Base-by-base conservation (phyloP, 1,140 invertebrate species). In the Oedothorax gibbosus region DNA sequence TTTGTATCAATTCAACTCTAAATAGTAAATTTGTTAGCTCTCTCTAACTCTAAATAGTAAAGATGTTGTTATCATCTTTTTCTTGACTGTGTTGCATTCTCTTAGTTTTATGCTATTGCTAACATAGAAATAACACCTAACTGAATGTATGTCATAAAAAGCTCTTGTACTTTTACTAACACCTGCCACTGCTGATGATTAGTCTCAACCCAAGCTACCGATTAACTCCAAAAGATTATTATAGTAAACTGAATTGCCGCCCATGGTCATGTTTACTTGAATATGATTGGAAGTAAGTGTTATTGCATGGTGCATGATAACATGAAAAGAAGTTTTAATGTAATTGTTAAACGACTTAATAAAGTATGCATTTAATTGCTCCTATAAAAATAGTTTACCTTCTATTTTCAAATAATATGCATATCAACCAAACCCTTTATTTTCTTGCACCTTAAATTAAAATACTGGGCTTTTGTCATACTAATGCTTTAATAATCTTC, bases 231-330 rank as follows among this genome's bases (percentile, higher is more conserved):
- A 83, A 49, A 21, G 69, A 83, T 65, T 56, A 68, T 21, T 82
- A 51, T 64, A 65, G 14, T 65, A 73, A 49, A 50, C 18, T 81
- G 65, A 60, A 60, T 15, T 53, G 62, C 14, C 81, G 81, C 10
- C 54, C 71, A 68, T 84, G 81, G 81, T 84, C 81, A 49, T 84
- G 81, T 66, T 54, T 84, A 53, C 15, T 66, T 65, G 81, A 84
- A 56, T 54, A 12, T 10, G 72, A 57, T 21, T 75, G 57, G 71
- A 76, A 75, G 81, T 84, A 76, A 84, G 81, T 84, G 18, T 60
- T 10, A 35, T 35, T 35, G 35, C 35, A 35, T 35, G 35, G 12
- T 66, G 50, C 14, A 12, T 65, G 18, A 35, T 12, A 51, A 65
- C 76, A 78, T 78, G 75, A 12, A 35, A 35, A 35, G 35, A 35